Evolutionary conservation across 2,113 vertebrate species (phyloP), one percentile per base, ranked within the genome.

Genomic region (Dipodomys ordii): DNA sequence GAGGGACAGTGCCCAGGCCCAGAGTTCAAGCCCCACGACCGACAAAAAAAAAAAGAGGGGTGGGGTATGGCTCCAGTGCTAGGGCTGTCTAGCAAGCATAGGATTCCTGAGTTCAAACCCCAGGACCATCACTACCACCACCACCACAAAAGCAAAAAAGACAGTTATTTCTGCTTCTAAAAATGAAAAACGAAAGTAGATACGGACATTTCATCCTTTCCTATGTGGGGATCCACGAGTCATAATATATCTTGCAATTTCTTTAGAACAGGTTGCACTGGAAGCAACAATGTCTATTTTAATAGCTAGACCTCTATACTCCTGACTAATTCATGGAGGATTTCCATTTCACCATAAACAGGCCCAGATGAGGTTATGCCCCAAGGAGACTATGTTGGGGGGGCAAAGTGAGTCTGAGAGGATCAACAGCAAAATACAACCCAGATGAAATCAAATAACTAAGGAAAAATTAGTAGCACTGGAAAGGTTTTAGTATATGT

Each of bases 351-450:
- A 82, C 57, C 93, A 44, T 5, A 6, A 0, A 2, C 77, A 60
- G n/a, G 32, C 44, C 80, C 73, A 49, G 30, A 83, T 72, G 90
- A 95, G 80, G 79, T 35, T 19, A 85, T 35, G 73, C 85, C 94
- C 93, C 90, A 80, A 69, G 93, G 95, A 93, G 81, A 88, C 2
- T 16, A 23, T 78, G 83, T 77, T 11, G 94, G 93, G 87, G 87
- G 87, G 76, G 72, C 78, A 89, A 74, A 95, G 80, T 74, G 46
- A 90, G 23, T 90, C 84, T 96, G 96, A 96, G 87, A 94, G 72
- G 72, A 88, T 72, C 96, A 94, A 2, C 35, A 44, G 16, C 73
- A 94, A 89, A 92, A 95, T 82, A 86, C 92, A 85, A 92, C 67
- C 67, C 80, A 90, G 84, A 78, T 94, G 81, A 85, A 39, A 90